Conservation (phyloP, 1,140 invertebrate genomes). For the Zaprionus africanus region DNA sequence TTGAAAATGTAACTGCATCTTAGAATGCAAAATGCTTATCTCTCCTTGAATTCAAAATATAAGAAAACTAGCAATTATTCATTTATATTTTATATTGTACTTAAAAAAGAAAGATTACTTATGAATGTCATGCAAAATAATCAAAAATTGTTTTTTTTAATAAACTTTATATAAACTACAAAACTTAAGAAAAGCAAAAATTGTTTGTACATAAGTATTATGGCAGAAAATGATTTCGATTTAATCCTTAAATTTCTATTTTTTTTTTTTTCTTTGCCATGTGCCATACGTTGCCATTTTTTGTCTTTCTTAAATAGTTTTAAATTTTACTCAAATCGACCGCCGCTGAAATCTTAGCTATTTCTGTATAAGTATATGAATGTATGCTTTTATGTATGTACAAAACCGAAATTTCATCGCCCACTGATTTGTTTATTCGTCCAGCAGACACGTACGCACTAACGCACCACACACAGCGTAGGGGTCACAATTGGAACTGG, state of each 20-base stretch:
- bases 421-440: constrained; percentile 62
- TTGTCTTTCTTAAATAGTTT: constrained; percentile 35
- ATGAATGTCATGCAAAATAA: constrained; percentile 5
- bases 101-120: constrained; percentile 13
- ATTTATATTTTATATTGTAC: constrained; percentile 16
- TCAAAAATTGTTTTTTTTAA: constrained; percentile 21
- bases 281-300: constrained; percentile 13
- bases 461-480: constrained; percentile 90
- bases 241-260: constrained; percentile 1
- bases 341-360: constrained; percentile 12
- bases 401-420: constrained; percentile 41
- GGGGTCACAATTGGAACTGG: constrained; percentile 95
- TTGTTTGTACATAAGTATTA: constrained; percentile 44
- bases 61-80: not conserved
- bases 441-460: constrained; percentile 89
- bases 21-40: constrained; percentile 12
- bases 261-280: constrained; percentile 18
- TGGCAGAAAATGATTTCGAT: constrained; percentile 39
- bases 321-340: constrained; percentile 24
- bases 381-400: constrained; percentile 41
- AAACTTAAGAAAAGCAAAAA: constrained; percentile 29
- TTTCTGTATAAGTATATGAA: not conserved
- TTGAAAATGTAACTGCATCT: not conserved
- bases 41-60: not conserved
- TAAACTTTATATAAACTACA: constrained; percentile 30